These are phyloP conservation scores for Spondyliosoma cantharus DNA, from an alignment of 2,797 vertebrate species.

Conservation along the genomic window DNA sequence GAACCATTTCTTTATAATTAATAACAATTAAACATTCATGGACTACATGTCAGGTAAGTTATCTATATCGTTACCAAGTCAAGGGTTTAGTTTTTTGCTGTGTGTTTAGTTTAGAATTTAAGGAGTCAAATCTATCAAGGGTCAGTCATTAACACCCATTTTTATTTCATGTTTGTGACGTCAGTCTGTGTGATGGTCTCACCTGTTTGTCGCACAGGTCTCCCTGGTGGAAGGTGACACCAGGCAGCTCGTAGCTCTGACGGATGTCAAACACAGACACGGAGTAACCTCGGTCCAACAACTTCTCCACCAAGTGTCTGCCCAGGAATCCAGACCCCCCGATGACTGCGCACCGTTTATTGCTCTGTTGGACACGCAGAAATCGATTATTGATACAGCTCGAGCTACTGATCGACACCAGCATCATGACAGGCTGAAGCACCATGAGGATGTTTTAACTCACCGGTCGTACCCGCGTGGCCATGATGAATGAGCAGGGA, in stretches of 20 bases:
- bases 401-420: fast-evolving
- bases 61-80: too few species aligned
- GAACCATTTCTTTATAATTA: not conserved
- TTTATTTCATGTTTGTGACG: not conserved
- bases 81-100: too few species aligned
- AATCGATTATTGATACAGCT: fast-evolving
- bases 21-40: not conserved
- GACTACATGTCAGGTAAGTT: too few species aligned
- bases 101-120: not conserved
- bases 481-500: constrained; percentile 73
- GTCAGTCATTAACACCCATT: not conserved
- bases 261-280: constrained; percentile 94
- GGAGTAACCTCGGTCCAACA: constrained; percentile 88
- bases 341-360: constrained; percentile 90
- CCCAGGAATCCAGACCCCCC: constrained; percentile 96
- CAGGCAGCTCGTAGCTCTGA: constrained; percentile 86
- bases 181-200: not conserved
- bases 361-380: constrained; percentile 77
- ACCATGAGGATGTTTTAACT: constrained; percentile 63
- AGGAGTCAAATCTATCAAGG: not conserved
- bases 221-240: constrained; percentile 90
- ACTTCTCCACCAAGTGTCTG: constrained; percentile 92
- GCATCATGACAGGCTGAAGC: too few species aligned
- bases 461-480: constrained; percentile 85
- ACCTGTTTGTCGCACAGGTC: constrained; percentile 94